Base-by-base conservation (phyloP, 37 sponge, comb jelly and placozoan genomes). In the Chondrosia reniformis region DNA sequence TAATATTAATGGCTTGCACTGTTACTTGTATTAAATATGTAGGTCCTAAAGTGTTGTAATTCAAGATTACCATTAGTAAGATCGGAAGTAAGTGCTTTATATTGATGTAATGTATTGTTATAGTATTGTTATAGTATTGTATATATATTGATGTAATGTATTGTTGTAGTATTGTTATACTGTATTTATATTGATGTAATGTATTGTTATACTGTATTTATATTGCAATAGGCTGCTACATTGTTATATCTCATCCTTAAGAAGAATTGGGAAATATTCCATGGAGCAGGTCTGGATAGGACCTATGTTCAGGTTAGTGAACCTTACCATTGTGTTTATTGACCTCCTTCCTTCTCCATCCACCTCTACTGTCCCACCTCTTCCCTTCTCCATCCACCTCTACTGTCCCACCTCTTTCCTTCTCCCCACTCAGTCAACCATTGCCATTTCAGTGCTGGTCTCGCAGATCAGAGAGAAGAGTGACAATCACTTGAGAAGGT, bases 211-310 rank as follows among this genome's bases (percentile, higher is more conserved):
- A 49, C 15, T 49, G 52, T 49, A 19, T 49, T 49, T 15, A 49
- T 59, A 6, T 66, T 4, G 39, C 30, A 73, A 34, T 71, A 88
- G 86, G 92, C 92, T n/a, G 45, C 69, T 22, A 77, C 78, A 32
- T 49, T 93, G 13, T 66, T 96, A 42, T 93, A 89, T 42, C 83
- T 96, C 41, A 30, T 93, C 52, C 88, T 96, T 83, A 66, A 85
- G 43, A 63, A 78, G 42, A 96, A 93, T 46, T 87, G 81, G 58
- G 89, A 87, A 37, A 83, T 75, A 40, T 88, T 86, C 66, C 85
- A 66, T 41, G 84, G 81, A 41, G 55, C 55, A 74, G 83, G 84
- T 22, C 91, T 89, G 38, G 81, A 85, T 25, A 37, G 95, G 33
- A 65, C 79, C 19, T 67, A 85, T 46, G 41, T 94, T 2, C 95